Conservation (phyloP, 2,888 invertebrate species). For the Bimastos eiseni region DNA sequence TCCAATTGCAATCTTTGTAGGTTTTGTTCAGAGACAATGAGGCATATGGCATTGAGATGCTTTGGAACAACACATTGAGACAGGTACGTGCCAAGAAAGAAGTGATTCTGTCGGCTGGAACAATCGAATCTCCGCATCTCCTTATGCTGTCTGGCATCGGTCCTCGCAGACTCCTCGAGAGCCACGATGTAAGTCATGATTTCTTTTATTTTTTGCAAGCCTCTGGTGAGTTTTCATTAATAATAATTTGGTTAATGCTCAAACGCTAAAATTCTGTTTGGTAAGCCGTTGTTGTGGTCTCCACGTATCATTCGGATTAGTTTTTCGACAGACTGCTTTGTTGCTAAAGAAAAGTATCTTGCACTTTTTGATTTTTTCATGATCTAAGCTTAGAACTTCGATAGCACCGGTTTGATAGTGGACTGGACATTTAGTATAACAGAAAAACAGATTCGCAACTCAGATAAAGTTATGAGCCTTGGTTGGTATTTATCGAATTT, state of each 20-base stretch:
- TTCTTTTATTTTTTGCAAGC: background rate
- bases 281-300: background rate
- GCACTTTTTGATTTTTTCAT: background rate
- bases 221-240: background rate
- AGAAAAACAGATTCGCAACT: too few species aligned
- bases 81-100: slow-evolving; percentile 52
- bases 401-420: too few species aligned
- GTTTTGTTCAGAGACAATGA: slow-evolving; percentile 50
- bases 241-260: too few species aligned
- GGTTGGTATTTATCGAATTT: too few species aligned
- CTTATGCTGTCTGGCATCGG: slow-evolving; percentile 61
- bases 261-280: too few species aligned
- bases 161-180: slow-evolving; percentile 55
- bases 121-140: slow-evolving; percentile 59
- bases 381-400: too few species aligned
- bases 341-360: background rate
- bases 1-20: slow-evolving; percentile 41
- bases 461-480: too few species aligned
- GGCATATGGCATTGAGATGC: slow-evolving; percentile 54
- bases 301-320: background rate
- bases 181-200: slow-evolving; percentile 50
- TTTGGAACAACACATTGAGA: slow-evolving; percentile 48
- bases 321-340: background rate
- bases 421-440: too few species aligned
- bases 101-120: slow-evolving; percentile 60